phyloP scores from a whole-genome alignment of 1,140 invertebrate species.

The Drosophila sproati region DNA sequence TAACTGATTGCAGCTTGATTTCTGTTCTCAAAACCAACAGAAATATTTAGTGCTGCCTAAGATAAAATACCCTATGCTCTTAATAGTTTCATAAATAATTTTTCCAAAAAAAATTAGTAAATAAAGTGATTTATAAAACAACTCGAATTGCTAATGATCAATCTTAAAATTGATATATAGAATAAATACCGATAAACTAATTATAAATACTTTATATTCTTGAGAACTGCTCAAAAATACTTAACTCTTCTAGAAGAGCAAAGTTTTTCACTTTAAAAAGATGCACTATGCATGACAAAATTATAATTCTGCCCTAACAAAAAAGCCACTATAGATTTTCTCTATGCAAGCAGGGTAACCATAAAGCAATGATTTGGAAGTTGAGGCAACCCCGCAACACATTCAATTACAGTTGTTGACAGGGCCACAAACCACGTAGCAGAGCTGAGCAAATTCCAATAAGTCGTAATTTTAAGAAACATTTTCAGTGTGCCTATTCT shows the following conservation, averaged over 20 bases:
- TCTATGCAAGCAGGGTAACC: conserved; percentile 42
- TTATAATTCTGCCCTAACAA: not conserved
- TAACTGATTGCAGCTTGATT: no score
- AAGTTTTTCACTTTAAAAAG: not conserved
- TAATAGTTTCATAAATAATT: no score
- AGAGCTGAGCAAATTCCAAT: conserved; percentile 54
- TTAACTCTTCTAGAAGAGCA: not conserved
- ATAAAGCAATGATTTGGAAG: conserved; percentile 3
- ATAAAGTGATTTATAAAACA: no score
- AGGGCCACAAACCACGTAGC: not conserved
- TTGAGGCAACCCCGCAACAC: conserved; percentile 37
- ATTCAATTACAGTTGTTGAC: conserved; percentile 53
- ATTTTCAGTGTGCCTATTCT: conserved; percentile 47
- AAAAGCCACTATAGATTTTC: conserved; percentile 26
- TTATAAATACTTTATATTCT: no score
- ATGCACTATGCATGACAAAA: not conserved
- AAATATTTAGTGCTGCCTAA: no score
- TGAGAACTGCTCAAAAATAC: no score
- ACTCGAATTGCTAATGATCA: no score
- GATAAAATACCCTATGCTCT: no score
- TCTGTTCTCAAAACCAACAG: no score
- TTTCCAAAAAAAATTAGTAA: no score
- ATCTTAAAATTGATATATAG: no score
- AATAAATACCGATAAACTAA: no score
- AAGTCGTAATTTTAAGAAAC: conserved; percentile 57